Evolutionary conservation across 2,113 vertebrate genomes (phyloP), one percentile per base, ranked within the genome.

Genomic region (Hemibagrus wyckioides): DNA sequence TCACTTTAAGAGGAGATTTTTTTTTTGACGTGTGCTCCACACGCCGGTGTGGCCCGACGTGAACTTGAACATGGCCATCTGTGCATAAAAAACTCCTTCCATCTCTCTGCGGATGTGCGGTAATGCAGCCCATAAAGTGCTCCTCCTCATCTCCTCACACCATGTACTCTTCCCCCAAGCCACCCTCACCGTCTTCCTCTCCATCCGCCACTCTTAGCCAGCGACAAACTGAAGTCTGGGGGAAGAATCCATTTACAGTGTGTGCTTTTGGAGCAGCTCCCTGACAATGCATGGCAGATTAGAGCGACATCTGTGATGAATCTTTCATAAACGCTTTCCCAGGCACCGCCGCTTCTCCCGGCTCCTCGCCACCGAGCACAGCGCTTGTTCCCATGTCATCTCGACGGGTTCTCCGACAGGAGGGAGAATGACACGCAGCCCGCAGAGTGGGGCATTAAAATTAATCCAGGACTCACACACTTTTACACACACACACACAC

Each of bases 301-400:
- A 97, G 96, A 99, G 97, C 94, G 89, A 95, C 96, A 97, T 96
- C 97, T 97, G 96, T 97, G 96, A 99, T 99, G 96, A 99, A 99
- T 99, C 97, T 98, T 99, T 99, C 96, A 99, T 99, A 97, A 96
- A 96, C 97, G 96, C 92, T 90, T 95, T 96, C 96, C 96, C 95
- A 93, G 95, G 94, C 94, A 93, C 96, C 94, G 94, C 85, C 63
- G 77, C 88, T 86, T 88, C 86, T 88, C 86, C 80, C 84, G 67
- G 84, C 88, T 87, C 84, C 87, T 83, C 23, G 57, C 33, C 63
- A 67, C 83, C 82, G 48, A 84, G 88, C 76, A 41, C 44, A 85
- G 95, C 96, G 96, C 96, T 97, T 96, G 94, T 94, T 97, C 95
- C 94, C 95, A 96, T 97, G 97, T 96, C 96, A 96, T 96, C 95